Conservation (phyloP, 2,113 vertebrate species). For the Cyanocitta stelleri region DNA sequence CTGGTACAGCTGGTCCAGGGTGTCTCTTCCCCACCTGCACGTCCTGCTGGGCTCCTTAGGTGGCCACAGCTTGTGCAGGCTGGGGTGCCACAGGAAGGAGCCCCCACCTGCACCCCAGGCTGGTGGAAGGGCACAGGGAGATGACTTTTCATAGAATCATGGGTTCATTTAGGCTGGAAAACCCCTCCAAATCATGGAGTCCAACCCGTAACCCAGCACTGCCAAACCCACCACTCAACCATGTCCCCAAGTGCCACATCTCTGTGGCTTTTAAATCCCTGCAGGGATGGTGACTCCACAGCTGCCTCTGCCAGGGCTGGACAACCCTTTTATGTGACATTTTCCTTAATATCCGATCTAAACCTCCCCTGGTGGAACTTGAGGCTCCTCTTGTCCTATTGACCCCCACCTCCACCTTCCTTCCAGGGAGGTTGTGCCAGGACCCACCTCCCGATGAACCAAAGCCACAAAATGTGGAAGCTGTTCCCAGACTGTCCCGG, state of each 20-base stretch:
- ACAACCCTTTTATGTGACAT: not conserved
- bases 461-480: rapidly evolving
- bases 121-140: not conserved
- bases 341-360: not conserved
- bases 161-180: not conserved
- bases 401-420: not conserved
- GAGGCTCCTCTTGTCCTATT: not conserved
- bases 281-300: not conserved
- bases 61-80: not conserved
- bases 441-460: not conserved
- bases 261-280: not conserved
- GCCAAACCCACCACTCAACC: not conserved
- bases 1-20: not conserved
- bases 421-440: not conserved
- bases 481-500: not conserved
- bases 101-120: too few relatives aligned
- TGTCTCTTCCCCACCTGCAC: not conserved
- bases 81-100: not conserved
- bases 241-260: not conserved
- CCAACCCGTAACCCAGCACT: not conserved
- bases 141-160: not conserved
- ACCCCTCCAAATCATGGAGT: not conserved
- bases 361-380: not conserved
- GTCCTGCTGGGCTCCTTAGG: not conserved
- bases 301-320: not conserved